Evolutionary conservation across 2,797 vertebrate species (phyloP).

Genomic region (Xenentodon cancila): DNA sequence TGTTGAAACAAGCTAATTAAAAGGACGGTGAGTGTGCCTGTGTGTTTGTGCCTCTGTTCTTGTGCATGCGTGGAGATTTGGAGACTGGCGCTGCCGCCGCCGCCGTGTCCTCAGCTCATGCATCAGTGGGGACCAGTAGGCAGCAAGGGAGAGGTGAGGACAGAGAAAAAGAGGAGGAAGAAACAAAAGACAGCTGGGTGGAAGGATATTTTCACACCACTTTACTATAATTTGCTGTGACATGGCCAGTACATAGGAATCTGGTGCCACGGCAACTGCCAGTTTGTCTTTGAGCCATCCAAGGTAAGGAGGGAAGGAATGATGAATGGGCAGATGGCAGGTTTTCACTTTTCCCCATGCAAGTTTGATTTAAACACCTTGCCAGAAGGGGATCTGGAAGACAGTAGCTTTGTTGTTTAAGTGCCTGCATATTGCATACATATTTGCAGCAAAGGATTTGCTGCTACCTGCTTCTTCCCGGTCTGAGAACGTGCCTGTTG

Average conservation of each 20-base stretch:
- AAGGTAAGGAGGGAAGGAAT: slow-evolving; percentile 53
- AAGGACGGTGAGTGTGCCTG: slow-evolving; percentile 32
- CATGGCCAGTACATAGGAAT: slow-evolving; percentile 72
- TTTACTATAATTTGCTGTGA: slow-evolving; percentile 51
- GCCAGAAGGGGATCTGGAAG: background rate
- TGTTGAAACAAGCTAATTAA: slow-evolving; percentile 65
- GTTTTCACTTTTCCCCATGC: slow-evolving; percentile 9
- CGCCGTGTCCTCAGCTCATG: slow-evolving; percentile 17
- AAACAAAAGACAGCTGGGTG: slow-evolving; percentile 21
- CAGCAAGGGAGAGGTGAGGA: slow-evolving; percentile 19
- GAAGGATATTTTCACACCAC: slow-evolving; percentile 51
- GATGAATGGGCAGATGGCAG: slow-evolving; percentile 27
- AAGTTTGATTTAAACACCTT: no score
- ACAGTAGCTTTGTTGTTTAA: slow-evolving; percentile 11
- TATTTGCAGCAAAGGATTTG: slow-evolving; percentile 17
- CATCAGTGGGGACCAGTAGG: slow-evolving; percentile 53
- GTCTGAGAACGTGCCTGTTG: slow-evolving; percentile 23
- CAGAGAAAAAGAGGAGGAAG: slow-evolving; percentile 6
- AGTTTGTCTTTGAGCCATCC: slow-evolving; percentile 52
- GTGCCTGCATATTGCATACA: slow-evolving; percentile 10
- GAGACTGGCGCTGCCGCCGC: slow-evolving; percentile 14
- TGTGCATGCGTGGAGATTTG: slow-evolving; percentile 17
- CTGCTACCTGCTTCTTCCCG: slow-evolving; percentile 19
- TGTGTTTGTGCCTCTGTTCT: slow-evolving; percentile 5
- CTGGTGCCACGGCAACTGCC: slow-evolving; percentile 62